phyloP scores from a whole-genome alignment of 2,113 vertebrate species.

The Solenodon paradoxus region DNA sequence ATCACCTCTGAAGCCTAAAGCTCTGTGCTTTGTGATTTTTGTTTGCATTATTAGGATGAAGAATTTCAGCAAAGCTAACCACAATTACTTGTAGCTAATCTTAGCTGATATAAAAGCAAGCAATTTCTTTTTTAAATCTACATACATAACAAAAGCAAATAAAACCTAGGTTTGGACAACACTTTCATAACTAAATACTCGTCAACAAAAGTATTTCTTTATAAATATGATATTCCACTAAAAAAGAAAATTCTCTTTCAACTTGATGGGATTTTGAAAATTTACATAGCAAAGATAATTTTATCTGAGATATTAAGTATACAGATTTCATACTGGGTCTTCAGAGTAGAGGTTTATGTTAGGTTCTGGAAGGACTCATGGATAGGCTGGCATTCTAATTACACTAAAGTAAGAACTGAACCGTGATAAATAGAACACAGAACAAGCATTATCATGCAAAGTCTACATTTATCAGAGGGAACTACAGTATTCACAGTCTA shows the following conservation, averaged over 20 bases:
- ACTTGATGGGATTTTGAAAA: not conserved
- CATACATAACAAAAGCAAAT: not conserved
- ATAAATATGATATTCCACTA: not conserved
- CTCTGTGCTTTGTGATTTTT: slow-evolving; percentile 62
- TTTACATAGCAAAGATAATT: slow-evolving; percentile 10
- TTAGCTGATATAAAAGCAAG: slow-evolving; percentile 68
- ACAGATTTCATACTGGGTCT: not conserved
- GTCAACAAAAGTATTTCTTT: not conserved
- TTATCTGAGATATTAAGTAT: not conserved
- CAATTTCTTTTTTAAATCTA: slow-evolving; percentile 47
- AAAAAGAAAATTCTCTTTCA: slow-evolving; percentile 20
- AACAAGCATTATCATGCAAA: not conserved
- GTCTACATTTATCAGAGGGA: not conserved
- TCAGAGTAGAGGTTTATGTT: not conserved
- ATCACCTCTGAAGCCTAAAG: slow-evolving; percentile 76
- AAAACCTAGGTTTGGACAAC: not conserved
- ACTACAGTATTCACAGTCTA: not conserved
- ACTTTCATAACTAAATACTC: slow-evolving; percentile 6
- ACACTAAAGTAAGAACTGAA: not conserved
- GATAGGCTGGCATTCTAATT: not conserved
- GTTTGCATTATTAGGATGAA: slow-evolving; percentile 69
- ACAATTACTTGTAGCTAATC: slow-evolving; percentile 61
- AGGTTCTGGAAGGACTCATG: not conserved
- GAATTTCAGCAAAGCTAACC: slow-evolving; percentile 70
- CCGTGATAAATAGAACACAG: not conserved